phyloP scores from a whole-genome alignment of 2,113 vertebrate genomes.

The Chascanopsetta lugubris region DNA sequence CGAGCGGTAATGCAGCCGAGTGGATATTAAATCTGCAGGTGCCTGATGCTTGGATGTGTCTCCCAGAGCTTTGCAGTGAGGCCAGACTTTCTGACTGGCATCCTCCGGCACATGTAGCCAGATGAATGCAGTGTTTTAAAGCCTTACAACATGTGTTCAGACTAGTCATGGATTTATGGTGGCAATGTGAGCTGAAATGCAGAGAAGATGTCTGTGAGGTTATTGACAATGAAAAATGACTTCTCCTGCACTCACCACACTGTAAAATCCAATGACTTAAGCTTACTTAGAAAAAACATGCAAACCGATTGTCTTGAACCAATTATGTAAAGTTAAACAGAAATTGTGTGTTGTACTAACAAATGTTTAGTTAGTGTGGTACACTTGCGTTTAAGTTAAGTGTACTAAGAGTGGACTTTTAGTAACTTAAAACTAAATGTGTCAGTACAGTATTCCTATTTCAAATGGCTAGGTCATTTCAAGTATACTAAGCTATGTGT shows the following conservation, averaged over 20 bases:
- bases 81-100: constrained; percentile 15
- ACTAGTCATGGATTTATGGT: constrained; percentile 23
- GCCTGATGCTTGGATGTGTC: not conserved
- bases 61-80: constrained; percentile 2
- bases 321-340: too few relatives aligned
- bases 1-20: constrained; percentile 27
- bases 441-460: too few relatives aligned
- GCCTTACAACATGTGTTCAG: constrained; percentile 30
- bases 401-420: too few relatives aligned
- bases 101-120: not conserved
- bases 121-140: constrained; percentile 18
- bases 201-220: not conserved
- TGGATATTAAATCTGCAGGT: constrained; percentile 37
- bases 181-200: constrained; percentile 13
- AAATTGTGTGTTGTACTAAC: too few relatives aligned
- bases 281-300: too few relatives aligned
- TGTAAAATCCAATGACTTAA: too few relatives aligned
- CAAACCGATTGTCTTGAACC: too few relatives aligned
- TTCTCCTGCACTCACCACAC: constrained; percentile 6
- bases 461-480: too few relatives aligned
- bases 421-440: too few relatives aligned
- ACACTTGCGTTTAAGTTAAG: too few relatives aligned
- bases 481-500: too few relatives aligned
- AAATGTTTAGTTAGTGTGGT: too few relatives aligned
- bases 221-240: constrained; percentile 45